A percentile compares a stretch with the other conserved stretches of the same genome.
phyloP scores from a whole-genome alignment of 2,888 invertebrate genomes.

The Rhyacophila evoluta region DNA sequence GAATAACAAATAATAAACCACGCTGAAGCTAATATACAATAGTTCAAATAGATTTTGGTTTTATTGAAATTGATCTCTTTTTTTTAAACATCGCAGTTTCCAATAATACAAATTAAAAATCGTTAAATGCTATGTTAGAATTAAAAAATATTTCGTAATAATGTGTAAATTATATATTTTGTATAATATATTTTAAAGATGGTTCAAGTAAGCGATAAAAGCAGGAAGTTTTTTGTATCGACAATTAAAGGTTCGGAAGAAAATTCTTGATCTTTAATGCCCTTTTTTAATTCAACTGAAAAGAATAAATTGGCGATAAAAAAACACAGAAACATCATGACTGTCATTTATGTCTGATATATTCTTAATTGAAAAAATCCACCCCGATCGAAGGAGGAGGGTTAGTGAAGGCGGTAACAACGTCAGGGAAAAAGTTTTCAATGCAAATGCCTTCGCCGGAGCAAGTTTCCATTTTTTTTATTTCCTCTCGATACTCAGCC shows the following conservation, averaged over 20 bases:
- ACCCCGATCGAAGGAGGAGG: slow-evolving; percentile 27
- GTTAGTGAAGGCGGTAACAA: slow-evolving; percentile 31
- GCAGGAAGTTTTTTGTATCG: too few species aligned
- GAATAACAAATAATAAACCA: too few species aligned
- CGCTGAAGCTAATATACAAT: too few species aligned
- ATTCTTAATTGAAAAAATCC: slow-evolving; percentile 52
- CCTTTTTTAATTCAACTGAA: not conserved
- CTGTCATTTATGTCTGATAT: slow-evolving; percentile 46
- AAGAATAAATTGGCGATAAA: slow-evolving; percentile 30
- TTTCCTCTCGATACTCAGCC: not conserved
- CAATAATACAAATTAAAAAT: too few species aligned
- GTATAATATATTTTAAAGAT: too few species aligned
- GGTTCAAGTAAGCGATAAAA: too few species aligned
- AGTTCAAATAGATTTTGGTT: too few species aligned
- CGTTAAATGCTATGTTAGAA: too few species aligned
- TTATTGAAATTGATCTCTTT: too few species aligned
- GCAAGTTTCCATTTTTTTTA: slow-evolving; percentile 37
- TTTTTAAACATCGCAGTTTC: too few species aligned
- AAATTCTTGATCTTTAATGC: not conserved
- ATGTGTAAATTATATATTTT: too few species aligned
- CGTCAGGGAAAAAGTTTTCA: slow-evolving; percentile 49
- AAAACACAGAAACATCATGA: slow-evolving; percentile 51
- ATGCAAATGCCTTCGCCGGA: slow-evolving; percentile 47
- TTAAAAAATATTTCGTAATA: too few species aligned
- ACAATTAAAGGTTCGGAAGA: slow-evolving; percentile 28